Base-by-base conservation (phyloP, 2,888 invertebrate genomes). In the Lysandra coridon region DNA sequence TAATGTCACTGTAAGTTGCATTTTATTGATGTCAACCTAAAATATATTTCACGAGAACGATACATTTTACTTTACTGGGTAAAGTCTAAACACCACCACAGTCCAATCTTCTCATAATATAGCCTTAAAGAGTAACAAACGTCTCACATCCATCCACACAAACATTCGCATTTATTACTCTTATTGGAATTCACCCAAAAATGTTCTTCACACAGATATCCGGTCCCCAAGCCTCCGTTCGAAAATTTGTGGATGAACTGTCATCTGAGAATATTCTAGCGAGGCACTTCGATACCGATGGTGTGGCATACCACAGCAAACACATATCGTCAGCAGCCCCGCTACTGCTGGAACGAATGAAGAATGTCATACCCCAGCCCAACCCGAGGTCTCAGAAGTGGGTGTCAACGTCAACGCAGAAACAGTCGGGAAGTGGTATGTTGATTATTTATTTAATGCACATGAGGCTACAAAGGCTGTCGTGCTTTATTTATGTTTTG, bases 1-100 rank as follows among this genome's bases (percentile, higher is more conserved):
- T 40, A 78, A 64, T 44, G 78, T 78, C 44, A 78, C 78, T 23
- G 78, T 78, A 49, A 78, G 40, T 57, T 12, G 12, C 7, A 4
- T 33, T 30, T 33, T 17, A 23, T 6, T 30, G 12, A 44, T 75
- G n/a, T 40, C 1, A 44, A 44, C 44, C 44, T 44, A 10, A 44
- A 44, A 44, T 44, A 44, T 10, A 44, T 10, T 44, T 10, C 44
- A 2, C 7, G 44, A 44, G 44, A 44, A 44, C 44, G 44, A 44
- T 1, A 10, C 44, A 44, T 44, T 44, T 44, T 7, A 44, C 40
- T 44, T 44, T 7, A 44, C 40, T 40, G 40, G 40, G 40, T 40
- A 12, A 49, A 49, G 49, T 49, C 49, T 23, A 57, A 53, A 14
- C 53, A 14, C 53, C 4, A 14, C 14, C 53, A 53, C 12, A 53